Base-by-base conservation (phyloP, 2,888 invertebrate species). In the Polyommatus iphigenia region DNA sequence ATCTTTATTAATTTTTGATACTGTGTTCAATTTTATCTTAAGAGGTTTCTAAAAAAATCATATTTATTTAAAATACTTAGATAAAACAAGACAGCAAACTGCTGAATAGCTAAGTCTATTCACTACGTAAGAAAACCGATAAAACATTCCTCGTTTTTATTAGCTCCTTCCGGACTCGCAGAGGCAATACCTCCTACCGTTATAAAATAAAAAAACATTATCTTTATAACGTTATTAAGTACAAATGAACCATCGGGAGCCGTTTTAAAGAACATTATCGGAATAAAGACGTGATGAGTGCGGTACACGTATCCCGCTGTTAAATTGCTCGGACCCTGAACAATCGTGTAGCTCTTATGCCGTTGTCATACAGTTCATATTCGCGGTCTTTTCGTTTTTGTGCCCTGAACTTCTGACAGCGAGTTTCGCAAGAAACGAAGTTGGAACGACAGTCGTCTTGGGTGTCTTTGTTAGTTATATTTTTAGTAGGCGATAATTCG, bases 241-340 rank as follows among this genome's bases (percentile, higher is more conserved):
- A 57, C 71, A 57, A 72, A 54, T 57, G 72, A 41, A 72, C 72
- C 24, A 72, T 77, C 36, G 20, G 72, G n/a, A 72, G 20, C 72
- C 54, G 57, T 72, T 71, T 77, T 72, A 71, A 77, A 77, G 57
- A 77, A 77, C 72, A 81, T 87, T 84, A 84, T 80, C 85, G 84
- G 87, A 83, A 87, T 85, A 86, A 86, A 85, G 85, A 84, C 80
- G 84, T 84, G 84, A 85, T 83, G 86, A 86, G 83, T 79, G 84
- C 82, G 79, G 80, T 83, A 82, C 82, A 80, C 41, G 78, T 80
- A 80, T 80, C 88, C 86, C 81, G 85, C 86, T 84, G 87, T 75
- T 83, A 82, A 80, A 79, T 78, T 59, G 75, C 62, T 77, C 80
- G 18, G 75, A 18, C 20, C 10, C 15, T 15, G 50, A 29, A 7